Conservation (phyloP, 2,888 invertebrate genomes). For the Drosophila nigricruria region DNA sequence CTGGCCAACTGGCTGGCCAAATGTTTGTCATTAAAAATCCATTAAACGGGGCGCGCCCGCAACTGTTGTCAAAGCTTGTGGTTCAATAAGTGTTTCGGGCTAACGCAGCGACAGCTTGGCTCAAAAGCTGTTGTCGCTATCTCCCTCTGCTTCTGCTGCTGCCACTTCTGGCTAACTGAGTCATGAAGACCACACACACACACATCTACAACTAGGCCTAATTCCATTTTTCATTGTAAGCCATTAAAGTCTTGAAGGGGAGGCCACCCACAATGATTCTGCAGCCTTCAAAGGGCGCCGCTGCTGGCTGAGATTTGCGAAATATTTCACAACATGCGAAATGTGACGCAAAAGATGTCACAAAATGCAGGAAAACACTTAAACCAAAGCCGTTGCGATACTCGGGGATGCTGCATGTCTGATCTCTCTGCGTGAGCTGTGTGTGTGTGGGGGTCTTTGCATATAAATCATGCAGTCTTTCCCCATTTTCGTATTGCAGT, state of each 20-base stretch:
- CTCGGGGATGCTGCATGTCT: conserved; percentile 4
- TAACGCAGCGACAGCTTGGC: conserved; percentile 41
- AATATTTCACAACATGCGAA: conserved; percentile 77
- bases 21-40: conserved; percentile 75
- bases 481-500: conserved; percentile 14
- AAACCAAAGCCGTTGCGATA: conserved; percentile 30
- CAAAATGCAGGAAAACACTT: conserved; percentile 74
- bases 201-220: conserved; percentile 13
- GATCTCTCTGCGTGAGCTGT: no score
- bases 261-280: conserved; percentile 69
- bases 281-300: conserved; percentile 68
- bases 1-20: conserved; percentile 22
- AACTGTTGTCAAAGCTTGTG: conserved; percentile 67
- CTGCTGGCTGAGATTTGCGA: conserved; percentile 72
- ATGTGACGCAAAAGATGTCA: conserved; percentile 77
- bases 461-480: conserved; percentile 44
- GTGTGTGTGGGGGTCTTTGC: conserved; percentile 9
- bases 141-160: no score
- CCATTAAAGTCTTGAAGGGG: conserved; percentile 56
- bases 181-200: conserved; percentile 31
- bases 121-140: conserved; percentile 10
- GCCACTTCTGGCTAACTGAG: conserved; percentile 23
- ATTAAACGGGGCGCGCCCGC: conserved; percentile 60
- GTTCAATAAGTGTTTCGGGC: conserved; percentile 29
- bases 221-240: conserved; percentile 63